Evolutionary conservation across 2,797 vertebrate genomes (phyloP), one percentile per base, ranked within the genome.

Genomic region (Fistularia tabacaria): DNA sequence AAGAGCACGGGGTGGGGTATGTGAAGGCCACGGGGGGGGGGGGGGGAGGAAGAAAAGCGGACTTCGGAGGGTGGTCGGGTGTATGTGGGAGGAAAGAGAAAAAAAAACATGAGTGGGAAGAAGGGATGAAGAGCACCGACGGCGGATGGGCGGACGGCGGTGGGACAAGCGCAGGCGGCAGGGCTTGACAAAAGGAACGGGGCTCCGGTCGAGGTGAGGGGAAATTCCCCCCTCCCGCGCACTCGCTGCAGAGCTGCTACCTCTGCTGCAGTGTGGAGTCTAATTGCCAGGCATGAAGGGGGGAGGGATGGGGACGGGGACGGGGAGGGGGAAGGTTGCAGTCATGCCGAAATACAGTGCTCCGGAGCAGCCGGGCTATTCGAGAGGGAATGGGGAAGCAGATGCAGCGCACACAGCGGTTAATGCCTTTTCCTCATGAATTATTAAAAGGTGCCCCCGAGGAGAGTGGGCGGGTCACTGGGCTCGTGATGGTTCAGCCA

Each of bases 231-330:
- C 25, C 25, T 25, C 25, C 64, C 54, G 14, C 62, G 59, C 50
- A 25, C 73, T 74, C 68, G 59, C 76, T 81, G 85, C 83, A 80
- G 76, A 71, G 44, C 11, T 36, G 71, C 71, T 59, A 59, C 79
- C 75, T 81, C 53, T 84, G 74, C 82, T 88, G 87, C 86, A 87
- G 84, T 84, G 81, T 68, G 77, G 54, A 83, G 80, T 72, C 58
- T 79, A 79, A 87, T 74, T 79, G 74, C 71, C 76, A 83, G 71
- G 74, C 77, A 76, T 49, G 68, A 55, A 59, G 73, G 82, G 76
- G 71, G 76, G 76, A 66, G 59, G 80, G 75, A 74, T 71, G 53
- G 50, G 49, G 58, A 9, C 44, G 13, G 43, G 54, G 47, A 53
- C 38, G 60, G 63, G 64, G 70, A 13, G 48, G 64, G 67, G 79